phyloP scores from a whole-genome alignment of 1,140 invertebrate genomes.

The Holotrichia oblita region DNA sequence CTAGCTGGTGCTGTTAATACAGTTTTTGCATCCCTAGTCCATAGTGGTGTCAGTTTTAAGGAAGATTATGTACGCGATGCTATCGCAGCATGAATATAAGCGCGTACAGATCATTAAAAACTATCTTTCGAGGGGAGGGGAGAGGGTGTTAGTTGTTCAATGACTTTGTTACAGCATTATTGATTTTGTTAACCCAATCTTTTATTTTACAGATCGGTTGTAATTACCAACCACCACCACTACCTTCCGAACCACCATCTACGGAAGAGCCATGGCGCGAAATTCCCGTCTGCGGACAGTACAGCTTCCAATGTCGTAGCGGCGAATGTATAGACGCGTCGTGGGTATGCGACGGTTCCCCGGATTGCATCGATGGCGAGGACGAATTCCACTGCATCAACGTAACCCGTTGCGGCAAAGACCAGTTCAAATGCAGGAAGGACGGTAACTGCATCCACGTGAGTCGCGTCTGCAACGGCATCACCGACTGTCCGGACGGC shows the following conservation, averaged over 20 bases:
- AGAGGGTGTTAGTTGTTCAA: too few relatives aligned
- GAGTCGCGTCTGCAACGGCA: conserved; percentile 71
- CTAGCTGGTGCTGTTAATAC: too few relatives aligned
- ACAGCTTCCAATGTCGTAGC: conserved; percentile 74
- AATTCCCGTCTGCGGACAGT: conserved; percentile 61
- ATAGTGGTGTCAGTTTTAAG: too few relatives aligned
- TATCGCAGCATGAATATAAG: too few relatives aligned
- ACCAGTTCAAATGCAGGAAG: conserved; percentile 75
- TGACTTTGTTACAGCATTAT: too few relatives aligned
- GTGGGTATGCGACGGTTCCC: conserved; percentile 69
- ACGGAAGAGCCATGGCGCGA: background rate
- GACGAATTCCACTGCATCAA: conserved; percentile 65
- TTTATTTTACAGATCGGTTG: conserved; percentile 26
- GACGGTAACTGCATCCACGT: conserved; percentile 77
- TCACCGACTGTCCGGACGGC: conserved; percentile 78
- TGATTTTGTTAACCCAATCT: too few relatives aligned
- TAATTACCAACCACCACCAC: background rate
- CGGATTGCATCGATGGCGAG: conserved; percentile 67
- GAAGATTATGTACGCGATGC: too few relatives aligned
- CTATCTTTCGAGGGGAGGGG: too few relatives aligned
- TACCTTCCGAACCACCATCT: background rate
- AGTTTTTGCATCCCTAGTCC: too few relatives aligned
- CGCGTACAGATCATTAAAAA: too few relatives aligned
- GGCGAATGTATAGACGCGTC: conserved; percentile 64
- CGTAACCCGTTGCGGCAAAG: conserved; percentile 56